These are phyloP conservation scores for Drosophila atroscutellata DNA, from an alignment of 2,888 invertebrate species.

Conservation along the genomic window DNA sequence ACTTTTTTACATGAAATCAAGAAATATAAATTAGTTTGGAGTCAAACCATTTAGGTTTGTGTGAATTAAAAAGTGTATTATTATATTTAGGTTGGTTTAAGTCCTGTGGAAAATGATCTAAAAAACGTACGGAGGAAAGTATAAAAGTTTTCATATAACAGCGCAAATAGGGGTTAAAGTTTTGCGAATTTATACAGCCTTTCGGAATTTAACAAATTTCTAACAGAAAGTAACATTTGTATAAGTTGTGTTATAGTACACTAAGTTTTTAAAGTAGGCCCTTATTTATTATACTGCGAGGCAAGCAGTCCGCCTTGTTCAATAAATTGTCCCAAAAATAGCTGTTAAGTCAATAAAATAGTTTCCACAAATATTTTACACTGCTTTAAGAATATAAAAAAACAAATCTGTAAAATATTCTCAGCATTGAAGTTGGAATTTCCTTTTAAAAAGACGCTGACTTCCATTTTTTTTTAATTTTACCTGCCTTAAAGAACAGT, in stretches of 20 bases:
- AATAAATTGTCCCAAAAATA: conserved; percentile 39
- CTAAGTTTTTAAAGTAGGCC: rapidly evolving
- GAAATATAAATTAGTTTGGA: background rate
- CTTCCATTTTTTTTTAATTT: background rate
- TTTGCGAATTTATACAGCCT: background rate
- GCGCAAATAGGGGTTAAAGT: background rate
- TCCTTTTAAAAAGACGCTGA: background rate
- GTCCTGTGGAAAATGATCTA: background rate
- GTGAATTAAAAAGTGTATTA: background rate
- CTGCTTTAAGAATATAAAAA: background rate
- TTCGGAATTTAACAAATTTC: background rate
- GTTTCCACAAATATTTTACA: background rate
- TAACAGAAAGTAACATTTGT: background rate
- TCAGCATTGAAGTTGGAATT: background rate
- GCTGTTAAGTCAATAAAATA: conserved; percentile 4
- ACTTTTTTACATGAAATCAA: background rate
- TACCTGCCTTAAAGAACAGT: background rate
- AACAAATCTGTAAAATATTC: background rate
- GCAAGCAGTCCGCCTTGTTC: conserved; percentile 3
- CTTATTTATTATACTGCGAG: conserved; percentile 11
- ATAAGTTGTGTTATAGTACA: background rate
- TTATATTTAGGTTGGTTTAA: background rate
- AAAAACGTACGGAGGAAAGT: background rate
- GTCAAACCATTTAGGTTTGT: background rate
- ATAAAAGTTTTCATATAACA: conserved; percentile 1